phyloP scores from a whole-genome alignment of 2,797 vertebrate genomes.

The Luscinia megarhynchos region DNA sequence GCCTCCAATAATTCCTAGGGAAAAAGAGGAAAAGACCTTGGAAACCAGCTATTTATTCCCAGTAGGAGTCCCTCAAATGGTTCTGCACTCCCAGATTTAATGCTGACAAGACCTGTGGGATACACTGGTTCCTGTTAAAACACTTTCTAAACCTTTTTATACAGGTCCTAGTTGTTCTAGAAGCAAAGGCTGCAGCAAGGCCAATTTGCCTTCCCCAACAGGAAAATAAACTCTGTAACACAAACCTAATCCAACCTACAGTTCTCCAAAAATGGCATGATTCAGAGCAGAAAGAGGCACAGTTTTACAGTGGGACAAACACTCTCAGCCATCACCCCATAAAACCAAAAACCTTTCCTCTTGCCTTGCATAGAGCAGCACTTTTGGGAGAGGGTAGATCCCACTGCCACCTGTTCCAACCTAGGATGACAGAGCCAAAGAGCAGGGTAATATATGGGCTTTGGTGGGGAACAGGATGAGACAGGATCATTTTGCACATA shows the following conservation, averaged over 20 bases:
- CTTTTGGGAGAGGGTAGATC: neutral
- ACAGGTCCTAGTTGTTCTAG: neutral
- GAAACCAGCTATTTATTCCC: neutral
- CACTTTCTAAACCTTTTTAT: neutral
- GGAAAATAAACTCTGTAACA: neutral
- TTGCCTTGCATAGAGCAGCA: neutral
- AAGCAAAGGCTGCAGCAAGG: neutral
- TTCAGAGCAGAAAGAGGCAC: neutral
- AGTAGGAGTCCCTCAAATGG: neutral
- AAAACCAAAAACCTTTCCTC: neutral
- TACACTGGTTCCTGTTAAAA: neutral
- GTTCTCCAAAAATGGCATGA: neutral
- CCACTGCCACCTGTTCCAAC: neutral
- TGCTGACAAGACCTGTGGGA: neutral
- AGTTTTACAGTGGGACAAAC: neutral
- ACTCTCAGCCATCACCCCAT: fast-evolving
- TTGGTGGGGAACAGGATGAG: neutral
- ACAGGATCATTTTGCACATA: neutral
- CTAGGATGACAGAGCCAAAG: neutral
- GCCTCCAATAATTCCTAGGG: conserved; percentile 85
- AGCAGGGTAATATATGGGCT: neutral
- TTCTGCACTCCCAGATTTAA: neutral
- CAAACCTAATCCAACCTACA: neutral
- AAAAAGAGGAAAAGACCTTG: neutral
- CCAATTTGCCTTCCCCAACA: neutral